Percentiles rank a stretch among this genome's conserved stretches.
Evolutionary conservation across 2,113 vertebrate species (phyloP).

Genomic region (Galeopterus variegatus): DNA sequence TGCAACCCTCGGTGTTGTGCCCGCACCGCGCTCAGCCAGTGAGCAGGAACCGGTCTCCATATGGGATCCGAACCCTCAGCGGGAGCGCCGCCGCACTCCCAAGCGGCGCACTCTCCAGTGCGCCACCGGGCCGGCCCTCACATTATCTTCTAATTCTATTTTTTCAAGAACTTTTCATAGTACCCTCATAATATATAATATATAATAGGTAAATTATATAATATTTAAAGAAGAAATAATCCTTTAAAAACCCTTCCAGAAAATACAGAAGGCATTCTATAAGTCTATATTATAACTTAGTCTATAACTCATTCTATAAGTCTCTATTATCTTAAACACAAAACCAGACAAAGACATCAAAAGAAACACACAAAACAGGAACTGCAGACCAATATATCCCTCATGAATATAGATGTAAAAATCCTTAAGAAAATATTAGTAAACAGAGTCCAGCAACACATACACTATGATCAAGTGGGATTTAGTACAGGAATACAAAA

Average conservation of each 20-base stretch:
- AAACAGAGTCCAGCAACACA: neutral
- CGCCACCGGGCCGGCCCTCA: too few relatives aligned
- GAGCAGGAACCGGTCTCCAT: too few relatives aligned
- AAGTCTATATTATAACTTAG: neutral
- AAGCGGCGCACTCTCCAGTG: too few relatives aligned
- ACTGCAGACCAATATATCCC: neutral
- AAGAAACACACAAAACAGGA: neutral
- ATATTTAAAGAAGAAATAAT: neutral
- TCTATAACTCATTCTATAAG: neutral
- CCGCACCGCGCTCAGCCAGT: too few relatives aligned
- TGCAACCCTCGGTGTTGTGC: too few relatives aligned
- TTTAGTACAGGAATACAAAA: neutral
- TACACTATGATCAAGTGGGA: too few relatives aligned
- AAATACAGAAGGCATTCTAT: neutral
- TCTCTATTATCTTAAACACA: neutral
- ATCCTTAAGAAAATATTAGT: neutral
- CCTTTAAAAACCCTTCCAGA: neutral
- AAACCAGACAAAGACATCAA: neutral
- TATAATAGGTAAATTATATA: slow-evolving; percentile 16
- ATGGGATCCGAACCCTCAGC: too few relatives aligned
- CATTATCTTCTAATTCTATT: too few relatives aligned
- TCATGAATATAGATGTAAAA: neutral
- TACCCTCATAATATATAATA: too few relatives aligned
- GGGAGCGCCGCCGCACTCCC: too few relatives aligned
- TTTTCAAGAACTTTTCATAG: too few relatives aligned